Evolutionary conservation across 1,140 invertebrate genomes (phyloP).

Genomic region (Paraescarpia echinospica): DNA sequence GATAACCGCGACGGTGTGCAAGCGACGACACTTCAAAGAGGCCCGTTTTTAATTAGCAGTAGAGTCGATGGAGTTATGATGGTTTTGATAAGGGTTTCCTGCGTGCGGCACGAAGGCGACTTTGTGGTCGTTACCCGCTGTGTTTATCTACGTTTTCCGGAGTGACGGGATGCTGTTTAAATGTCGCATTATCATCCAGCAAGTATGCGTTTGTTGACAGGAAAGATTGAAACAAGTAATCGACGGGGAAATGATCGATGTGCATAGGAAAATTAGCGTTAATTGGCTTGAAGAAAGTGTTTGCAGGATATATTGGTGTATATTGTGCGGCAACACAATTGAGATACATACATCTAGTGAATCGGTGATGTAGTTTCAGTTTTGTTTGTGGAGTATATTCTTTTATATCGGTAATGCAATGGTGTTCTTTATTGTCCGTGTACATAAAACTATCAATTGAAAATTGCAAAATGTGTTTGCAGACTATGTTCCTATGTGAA

Average conservation of each 20-base stretch:
- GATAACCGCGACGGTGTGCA: neutral
- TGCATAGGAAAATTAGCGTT: neutral
- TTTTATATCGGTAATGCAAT: neutral
- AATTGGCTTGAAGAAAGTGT: neutral
- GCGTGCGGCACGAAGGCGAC: neutral
- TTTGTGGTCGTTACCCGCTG: neutral
- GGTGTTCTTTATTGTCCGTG: neutral
- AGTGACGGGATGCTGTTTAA: neutral
- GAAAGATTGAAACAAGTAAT: neutral
- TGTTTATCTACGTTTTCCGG: neutral
- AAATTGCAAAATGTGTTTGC: too few relatives aligned
- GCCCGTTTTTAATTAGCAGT: neutral
- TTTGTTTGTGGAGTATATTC: neutral
- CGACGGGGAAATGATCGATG: neutral
- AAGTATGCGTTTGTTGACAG: neutral
- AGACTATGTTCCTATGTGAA: too few relatives aligned
- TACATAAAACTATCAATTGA: too few relatives aligned
- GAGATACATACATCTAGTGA: neutral
- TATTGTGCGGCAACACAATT: neutral
- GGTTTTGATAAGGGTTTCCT: neutral
- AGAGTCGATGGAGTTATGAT: neutral
- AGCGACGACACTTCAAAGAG: neutral
- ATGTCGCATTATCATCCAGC: neutral
- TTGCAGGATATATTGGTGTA: neutral
- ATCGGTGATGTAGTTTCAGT: neutral